Percentiles rank a stretch among this genome's conserved stretches.
Evolutionary conservation across 2,888 invertebrate species (phyloP).

Genomic region (Arenicola marina): DNA sequence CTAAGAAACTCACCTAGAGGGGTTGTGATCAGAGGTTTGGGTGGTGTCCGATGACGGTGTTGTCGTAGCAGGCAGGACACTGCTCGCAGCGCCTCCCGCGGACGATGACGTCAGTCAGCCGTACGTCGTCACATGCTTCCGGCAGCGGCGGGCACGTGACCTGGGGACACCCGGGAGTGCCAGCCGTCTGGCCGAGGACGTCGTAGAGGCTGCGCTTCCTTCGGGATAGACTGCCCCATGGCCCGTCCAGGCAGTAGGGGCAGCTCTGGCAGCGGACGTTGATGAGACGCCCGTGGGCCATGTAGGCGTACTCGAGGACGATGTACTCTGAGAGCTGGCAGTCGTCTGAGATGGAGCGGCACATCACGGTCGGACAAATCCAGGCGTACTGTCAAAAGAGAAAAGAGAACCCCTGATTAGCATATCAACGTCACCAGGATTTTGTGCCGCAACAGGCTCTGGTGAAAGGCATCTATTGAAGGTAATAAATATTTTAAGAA

Average conservation of each 20-base stretch:
- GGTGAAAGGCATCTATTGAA: too few relatives aligned
- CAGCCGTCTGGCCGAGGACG: not conserved
- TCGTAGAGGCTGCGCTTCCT: not conserved
- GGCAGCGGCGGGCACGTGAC: slow-evolving; percentile 9
- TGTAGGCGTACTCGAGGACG: not conserved
- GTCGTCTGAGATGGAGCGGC: not conserved
- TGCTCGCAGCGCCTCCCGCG: slow-evolving; percentile 3
- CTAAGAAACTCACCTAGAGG: too few relatives aligned
- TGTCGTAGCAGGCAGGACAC: slow-evolving; percentile 16
- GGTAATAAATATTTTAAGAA: too few relatives aligned
- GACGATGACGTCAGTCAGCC: slow-evolving; percentile 2
- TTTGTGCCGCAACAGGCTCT: too few relatives aligned
- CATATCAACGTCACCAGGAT: too few relatives aligned
- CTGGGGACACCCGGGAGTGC: not conserved
- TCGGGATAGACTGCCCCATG: not conserved
- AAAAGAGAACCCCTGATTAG: not conserved
- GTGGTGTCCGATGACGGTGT: too few relatives aligned
- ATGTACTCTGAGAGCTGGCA: not conserved
- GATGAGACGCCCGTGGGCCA: not conserved
- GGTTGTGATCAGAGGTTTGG: too few relatives aligned
- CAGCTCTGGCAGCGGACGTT: slow-evolving; percentile 3
- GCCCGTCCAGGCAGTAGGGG: not conserved
- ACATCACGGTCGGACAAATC: not conserved
- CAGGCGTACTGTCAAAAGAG: not conserved
- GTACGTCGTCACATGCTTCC: slow-evolving; percentile 7